Evolutionary conservation across 2,797 vertebrate genomes (phyloP).

Genomic region (Eulemur coronatus): DNA sequence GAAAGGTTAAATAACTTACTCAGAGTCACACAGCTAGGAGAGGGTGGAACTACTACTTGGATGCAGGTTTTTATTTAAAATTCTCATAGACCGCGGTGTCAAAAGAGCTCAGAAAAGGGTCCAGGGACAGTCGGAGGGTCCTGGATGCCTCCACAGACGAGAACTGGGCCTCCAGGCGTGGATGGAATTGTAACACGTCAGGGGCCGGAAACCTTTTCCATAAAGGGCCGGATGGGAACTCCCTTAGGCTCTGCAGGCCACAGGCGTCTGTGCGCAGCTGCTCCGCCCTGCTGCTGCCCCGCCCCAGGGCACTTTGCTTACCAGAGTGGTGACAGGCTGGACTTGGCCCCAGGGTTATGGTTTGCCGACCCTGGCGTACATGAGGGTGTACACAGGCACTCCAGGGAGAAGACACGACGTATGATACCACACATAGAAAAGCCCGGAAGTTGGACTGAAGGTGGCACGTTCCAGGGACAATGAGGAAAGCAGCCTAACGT

Average conservation of each 20-base stretch:
- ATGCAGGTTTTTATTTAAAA: not conserved
- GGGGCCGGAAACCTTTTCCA: not conserved
- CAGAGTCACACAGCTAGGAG: not conserved
- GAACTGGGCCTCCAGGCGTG: not conserved
- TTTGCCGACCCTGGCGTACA: not conserved
- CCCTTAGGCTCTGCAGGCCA: not conserved
- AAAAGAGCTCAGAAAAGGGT: not conserved
- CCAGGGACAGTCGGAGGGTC: not conserved
- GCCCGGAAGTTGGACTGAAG: not conserved
- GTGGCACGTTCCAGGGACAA: not conserved
- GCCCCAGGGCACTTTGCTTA: too few relatives aligned
- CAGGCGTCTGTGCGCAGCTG: rapidly evolving
- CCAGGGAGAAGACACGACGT: not conserved
- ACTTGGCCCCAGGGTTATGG: not conserved
- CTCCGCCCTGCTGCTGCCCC: not conserved
- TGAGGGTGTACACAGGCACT: not conserved
- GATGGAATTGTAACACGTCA: not conserved
- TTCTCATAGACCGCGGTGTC: not conserved
- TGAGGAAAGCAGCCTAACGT: not conserved
- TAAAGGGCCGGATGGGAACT: not conserved
- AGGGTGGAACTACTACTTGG: not conserved
- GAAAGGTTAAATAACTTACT: not conserved
- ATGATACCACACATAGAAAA: not conserved
- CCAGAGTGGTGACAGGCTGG: not conserved
- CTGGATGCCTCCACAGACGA: not conserved